A percentile compares a stretch with the other conserved stretches of the same genome.
Evolutionary conservation across 2,888 invertebrate species (phyloP).

Genomic region (Acleris sparsana): DNA sequence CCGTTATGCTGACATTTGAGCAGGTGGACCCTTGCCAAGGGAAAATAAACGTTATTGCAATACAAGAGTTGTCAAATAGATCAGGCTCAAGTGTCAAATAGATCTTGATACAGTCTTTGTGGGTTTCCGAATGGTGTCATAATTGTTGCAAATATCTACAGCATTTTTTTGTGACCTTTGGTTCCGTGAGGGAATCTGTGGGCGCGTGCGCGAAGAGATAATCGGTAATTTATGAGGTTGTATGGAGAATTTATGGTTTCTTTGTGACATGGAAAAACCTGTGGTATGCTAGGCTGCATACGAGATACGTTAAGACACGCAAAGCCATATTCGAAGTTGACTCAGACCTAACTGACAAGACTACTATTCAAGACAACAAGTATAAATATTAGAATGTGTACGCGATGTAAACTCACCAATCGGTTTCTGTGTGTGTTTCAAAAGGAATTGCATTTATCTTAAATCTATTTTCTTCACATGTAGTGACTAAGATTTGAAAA

Average conservation of each 20-base stretch:
- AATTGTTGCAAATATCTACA: conserved; percentile 2
- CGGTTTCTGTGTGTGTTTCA: too few species aligned
- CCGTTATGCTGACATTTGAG: conserved; percentile 26
- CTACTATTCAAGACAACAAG: too few species aligned
- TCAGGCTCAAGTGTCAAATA: conserved; percentile 16
- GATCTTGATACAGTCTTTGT: conserved; percentile 21
- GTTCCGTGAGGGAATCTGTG: conserved; percentile 10
- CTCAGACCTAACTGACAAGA: too few species aligned
- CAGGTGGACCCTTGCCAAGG: conserved; percentile 25
- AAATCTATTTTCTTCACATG: too few species aligned
- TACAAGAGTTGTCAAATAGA: conserved; percentile 14
- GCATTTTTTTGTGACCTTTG: conserved; percentile 3
- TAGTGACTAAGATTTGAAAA: too few species aligned
- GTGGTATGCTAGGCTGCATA: conserved; percentile 2
- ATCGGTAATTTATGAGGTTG: conserved; percentile 12
- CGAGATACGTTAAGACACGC: not conserved
- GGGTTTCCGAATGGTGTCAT: conserved; percentile 18
- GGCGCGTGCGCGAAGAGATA: not conserved
- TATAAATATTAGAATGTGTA: too few species aligned
- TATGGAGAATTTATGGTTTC: conserved; percentile 5
- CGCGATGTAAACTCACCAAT: too few species aligned
- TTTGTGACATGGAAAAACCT: conserved; percentile 9
- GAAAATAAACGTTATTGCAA: conserved; percentile 1
- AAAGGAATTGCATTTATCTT: too few species aligned
- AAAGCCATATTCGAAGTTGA: too few species aligned